Evolutionary conservation across 1,140 invertebrate species (phyloP).

Genomic region (Ephestia elutella): DNA sequence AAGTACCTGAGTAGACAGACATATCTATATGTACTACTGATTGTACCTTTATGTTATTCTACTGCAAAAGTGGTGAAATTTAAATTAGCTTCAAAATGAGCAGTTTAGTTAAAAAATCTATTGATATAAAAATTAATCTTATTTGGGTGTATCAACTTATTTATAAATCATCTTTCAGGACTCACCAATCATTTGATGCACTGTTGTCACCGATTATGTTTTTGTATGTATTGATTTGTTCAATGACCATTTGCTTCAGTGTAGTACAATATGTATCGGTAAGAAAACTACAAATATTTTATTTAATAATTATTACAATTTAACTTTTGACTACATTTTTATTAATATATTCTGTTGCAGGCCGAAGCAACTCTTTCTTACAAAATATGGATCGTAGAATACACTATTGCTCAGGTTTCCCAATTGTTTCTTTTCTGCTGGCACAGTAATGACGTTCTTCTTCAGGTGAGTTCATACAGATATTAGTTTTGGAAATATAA

Average conservation of each 20-base stretch:
- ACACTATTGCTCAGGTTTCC: constrained; percentile 22
- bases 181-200: constrained; percentile 22
- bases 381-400: constrained; percentile 36
- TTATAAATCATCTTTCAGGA: neutral
- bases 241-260: constrained; percentile 41
- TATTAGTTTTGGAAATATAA: neutral
- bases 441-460: constrained; percentile 39
- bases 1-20: too few relatives aligned
- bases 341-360: constrained; percentile 21
- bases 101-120: too few relatives aligned
- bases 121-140: too few relatives aligned
- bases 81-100: too few relatives aligned
- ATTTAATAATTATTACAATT: neutral
- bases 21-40: too few relatives aligned
- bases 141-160: neutral
- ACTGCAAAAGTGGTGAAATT: too few relatives aligned
- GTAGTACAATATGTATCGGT: constrained; percentile 36
- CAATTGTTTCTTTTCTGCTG: constrained; percentile 46
- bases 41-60: too few relatives aligned
- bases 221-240: constrained; percentile 41
- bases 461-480: constrained; percentile 26
- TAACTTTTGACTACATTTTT: neutral
- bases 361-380: constrained; percentile 25
- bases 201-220: constrained; percentile 38
- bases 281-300: constrained; percentile 21